Percentiles rank a stretch among this genome's conserved stretches.
Conservation (phyloP, 2,113 vertebrate species). For the Xenopus tropicalis region DNA sequence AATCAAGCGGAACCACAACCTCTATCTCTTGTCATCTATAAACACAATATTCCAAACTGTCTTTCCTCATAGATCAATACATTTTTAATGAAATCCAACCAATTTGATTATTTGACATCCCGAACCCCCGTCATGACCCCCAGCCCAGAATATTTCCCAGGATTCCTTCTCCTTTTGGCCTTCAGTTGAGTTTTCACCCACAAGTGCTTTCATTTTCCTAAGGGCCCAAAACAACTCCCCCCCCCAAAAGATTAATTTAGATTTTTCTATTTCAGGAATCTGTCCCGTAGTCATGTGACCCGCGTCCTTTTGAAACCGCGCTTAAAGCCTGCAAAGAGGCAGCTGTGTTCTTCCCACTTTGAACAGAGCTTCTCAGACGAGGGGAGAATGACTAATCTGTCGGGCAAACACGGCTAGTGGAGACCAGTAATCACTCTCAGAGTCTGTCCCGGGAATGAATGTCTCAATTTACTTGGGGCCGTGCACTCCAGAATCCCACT, state of each 20-base stretch:
- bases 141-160: too few relatives aligned
- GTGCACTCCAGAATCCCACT: constrained; percentile 53
- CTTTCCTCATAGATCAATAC: too few relatives aligned
- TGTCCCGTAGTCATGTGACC: constrained; percentile 50
- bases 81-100: too few relatives aligned
- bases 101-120: too few relatives aligned
- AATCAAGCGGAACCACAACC: too few relatives aligned
- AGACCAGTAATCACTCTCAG: constrained; percentile 56
- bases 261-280: constrained; percentile 58
- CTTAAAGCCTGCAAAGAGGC: constrained; percentile 61
- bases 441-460: constrained; percentile 58
- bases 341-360: constrained; percentile 64
- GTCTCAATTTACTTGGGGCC: constrained; percentile 62
- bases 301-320: constrained; percentile 55
- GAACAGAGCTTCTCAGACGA: constrained; percentile 59
- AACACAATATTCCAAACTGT: too few relatives aligned
- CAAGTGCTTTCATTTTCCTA: constrained; percentile 60
- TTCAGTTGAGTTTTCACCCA: constrained; percentile 62
- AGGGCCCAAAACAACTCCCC: constrained; percentile 53
- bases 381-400: constrained; percentile 66
- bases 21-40: too few relatives aligned
- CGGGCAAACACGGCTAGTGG: constrained; percentile 64
- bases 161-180: constrained; percentile 4
- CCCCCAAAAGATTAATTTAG: constrained; percentile 64
- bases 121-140: too few relatives aligned